Evolutionary conservation across 2,113 vertebrate genomes (phyloP).

Genomic region (Epinephelus fuscoguttatus): DNA sequence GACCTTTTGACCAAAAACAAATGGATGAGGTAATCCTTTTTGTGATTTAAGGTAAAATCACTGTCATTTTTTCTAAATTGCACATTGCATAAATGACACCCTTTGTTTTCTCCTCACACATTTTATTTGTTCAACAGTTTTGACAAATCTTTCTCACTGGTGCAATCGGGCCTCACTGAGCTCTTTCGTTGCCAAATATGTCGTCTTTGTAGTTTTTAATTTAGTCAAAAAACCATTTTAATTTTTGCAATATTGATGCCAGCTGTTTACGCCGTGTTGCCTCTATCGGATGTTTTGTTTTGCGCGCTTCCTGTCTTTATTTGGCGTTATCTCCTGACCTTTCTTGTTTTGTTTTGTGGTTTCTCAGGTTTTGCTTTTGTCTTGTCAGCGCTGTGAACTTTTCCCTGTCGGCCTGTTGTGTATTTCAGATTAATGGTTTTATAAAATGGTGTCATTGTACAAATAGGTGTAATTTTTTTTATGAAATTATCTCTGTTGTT

Average conservation of each 20-base stretch:
- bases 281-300: slow-evolving; percentile 13
- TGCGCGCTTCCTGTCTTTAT: neutral
- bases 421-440: slow-evolving; percentile 45
- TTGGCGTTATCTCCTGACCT: neutral
- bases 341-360: neutral
- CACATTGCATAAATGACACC: neutral
- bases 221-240: neutral
- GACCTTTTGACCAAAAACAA: neutral
- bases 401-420: slow-evolving; percentile 17
- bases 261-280: slow-evolving; percentile 30
- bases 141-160: neutral
- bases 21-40: neutral
- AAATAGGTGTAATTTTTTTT: slow-evolving; percentile 45
- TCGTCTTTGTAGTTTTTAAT: slow-evolving; percentile 3
- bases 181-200: slow-evolving; percentile 9
- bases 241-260: slow-evolving; percentile 1
- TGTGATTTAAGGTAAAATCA: neutral
- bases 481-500: slow-evolving; percentile 14
- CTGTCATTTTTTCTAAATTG: neutral
- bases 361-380: neutral
- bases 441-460: slow-evolving; percentile 51
- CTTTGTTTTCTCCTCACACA: neutral
- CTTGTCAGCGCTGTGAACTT: neutral
- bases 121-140: neutral
- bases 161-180: neutral